Conservation (phyloP, 1,140 invertebrate genomes). For the Lasioglossum albipes region DNA sequence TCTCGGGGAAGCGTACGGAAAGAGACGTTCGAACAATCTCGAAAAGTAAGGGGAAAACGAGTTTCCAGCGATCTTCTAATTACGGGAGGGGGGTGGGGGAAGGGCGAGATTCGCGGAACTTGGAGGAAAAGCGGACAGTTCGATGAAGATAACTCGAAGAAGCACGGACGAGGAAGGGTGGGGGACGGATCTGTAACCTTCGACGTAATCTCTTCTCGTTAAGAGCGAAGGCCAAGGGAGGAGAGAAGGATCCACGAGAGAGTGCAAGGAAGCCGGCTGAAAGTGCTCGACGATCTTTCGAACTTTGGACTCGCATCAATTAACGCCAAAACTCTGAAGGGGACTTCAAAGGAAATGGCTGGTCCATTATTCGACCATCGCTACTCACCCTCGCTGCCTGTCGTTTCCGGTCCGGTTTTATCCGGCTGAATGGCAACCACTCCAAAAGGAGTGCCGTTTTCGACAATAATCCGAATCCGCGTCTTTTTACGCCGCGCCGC, state of each 20-base stretch:
- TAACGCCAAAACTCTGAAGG: slow-evolving; percentile 73
- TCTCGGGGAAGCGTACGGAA: not conserved
- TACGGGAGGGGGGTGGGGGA: not conserved
- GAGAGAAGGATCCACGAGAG: slow-evolving; percentile 41
- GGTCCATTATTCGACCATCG: slow-evolving; percentile 60
- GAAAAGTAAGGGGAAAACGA: slow-evolving; percentile 18
- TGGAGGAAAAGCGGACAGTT: slow-evolving; percentile 24
- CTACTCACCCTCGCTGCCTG: slow-evolving; percentile 26
- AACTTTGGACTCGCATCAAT: slow-evolving; percentile 73
- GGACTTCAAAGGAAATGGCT: slow-evolving; percentile 61
- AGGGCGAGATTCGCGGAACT: slow-evolving; percentile 37
- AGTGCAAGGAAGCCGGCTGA: slow-evolving; percentile 46
- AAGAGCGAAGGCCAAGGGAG: slow-evolving; percentile 27
- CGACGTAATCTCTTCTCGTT: slow-evolving; percentile 70
- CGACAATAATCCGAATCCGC: slow-evolving; percentile 57
- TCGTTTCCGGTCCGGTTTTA: slow-evolving; percentile 51
- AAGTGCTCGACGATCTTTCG: slow-evolving; percentile 63
- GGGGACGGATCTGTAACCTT: slow-evolving; percentile 38
- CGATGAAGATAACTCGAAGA: slow-evolving; percentile 43
- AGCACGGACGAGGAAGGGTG: slow-evolving; percentile 24
- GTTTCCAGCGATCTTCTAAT: slow-evolving; percentile 19
- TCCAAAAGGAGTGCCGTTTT: slow-evolving; percentile 43
- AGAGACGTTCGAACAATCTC: not conserved
- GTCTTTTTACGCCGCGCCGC: slow-evolving; percentile 26
- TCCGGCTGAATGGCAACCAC: slow-evolving; percentile 42